A percentile compares a stretch with the other conserved stretches of the same genome.
phyloP scores from a whole-genome alignment of 2,113 vertebrate genomes.

The Mohoua ochrocephala region DNA sequence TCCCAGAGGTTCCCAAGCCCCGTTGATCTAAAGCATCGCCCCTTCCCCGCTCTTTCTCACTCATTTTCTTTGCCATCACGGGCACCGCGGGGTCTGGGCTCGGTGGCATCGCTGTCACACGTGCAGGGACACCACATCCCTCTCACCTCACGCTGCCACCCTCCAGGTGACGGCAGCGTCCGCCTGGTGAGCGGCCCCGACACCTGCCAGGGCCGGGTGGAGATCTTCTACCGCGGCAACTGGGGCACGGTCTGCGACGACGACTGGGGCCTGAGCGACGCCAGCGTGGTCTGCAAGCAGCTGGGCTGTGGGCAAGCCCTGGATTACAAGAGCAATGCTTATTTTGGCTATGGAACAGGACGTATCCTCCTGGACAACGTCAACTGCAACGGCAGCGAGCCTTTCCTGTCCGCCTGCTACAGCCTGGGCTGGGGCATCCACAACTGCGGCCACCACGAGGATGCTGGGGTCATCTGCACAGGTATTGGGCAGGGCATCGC shows the following conservation, averaged over 20 bases:
- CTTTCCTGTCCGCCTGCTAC: constrained; percentile 75
- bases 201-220: constrained; percentile 88
- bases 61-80: rapidly evolving
- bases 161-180: constrained; percentile 83
- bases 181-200: constrained; percentile 79
- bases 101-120: rapidly evolving
- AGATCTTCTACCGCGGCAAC: constrained; percentile 83
- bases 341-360: constrained; percentile 88
- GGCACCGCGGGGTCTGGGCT: background rate
- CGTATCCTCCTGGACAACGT: constrained; percentile 91
- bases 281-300: constrained; percentile 88
- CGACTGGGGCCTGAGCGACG: constrained; percentile 85
- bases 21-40: rapidly evolving
- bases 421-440: constrained; percentile 93
- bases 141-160: background rate
- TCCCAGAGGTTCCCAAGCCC: background rate
- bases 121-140: background rate
- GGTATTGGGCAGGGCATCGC: constrained; percentile 60
- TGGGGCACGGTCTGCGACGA: constrained; percentile 98
- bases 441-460: constrained; percentile 96
- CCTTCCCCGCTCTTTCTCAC: rapidly evolving
- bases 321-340: constrained; percentile 81
- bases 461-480: constrained; percentile 86
- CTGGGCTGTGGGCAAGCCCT: constrained; percentile 81
- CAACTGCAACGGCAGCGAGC: constrained; percentile 83